A percentile compares a stretch with the other conserved stretches of the same genome.
phyloP scores from a whole-genome alignment of 2,888 invertebrate genomes.

The Drosophila anceps region DNA sequence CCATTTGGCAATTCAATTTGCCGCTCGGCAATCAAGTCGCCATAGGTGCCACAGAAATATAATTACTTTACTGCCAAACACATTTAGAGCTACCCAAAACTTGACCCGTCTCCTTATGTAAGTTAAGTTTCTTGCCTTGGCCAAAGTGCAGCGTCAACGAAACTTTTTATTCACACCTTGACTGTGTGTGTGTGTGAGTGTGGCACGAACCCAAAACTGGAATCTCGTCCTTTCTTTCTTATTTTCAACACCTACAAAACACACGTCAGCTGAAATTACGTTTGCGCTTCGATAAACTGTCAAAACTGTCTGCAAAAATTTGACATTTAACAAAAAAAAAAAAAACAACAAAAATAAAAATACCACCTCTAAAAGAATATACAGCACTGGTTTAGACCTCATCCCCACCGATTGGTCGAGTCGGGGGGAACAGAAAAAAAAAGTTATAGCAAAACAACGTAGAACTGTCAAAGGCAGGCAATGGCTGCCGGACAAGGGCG shows the following conservation, averaged over 20 bases:
- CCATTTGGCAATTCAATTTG: slow-evolving; percentile 70
- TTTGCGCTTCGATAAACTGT: slow-evolving; percentile 79
- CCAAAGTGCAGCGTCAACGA: slow-evolving; percentile 66
- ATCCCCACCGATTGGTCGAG: slow-evolving; percentile 14
- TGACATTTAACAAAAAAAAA: slow-evolving; percentile 70
- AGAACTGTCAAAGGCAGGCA: slow-evolving; percentile 74
- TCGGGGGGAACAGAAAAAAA: slow-evolving; percentile 12
- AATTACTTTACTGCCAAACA: slow-evolving; percentile 64
- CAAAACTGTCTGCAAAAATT: slow-evolving; percentile 80
- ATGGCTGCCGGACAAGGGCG: slow-evolving; percentile 48
- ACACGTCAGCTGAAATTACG: slow-evolving; percentile 78
- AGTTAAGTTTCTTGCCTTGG: slow-evolving; percentile 52
- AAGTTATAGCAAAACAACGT: slow-evolving; percentile 68
- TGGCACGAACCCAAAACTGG: slow-evolving; percentile 29
- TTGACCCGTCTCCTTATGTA: slow-evolving; percentile 63
- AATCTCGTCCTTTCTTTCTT: slow-evolving; percentile 8
- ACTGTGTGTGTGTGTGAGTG: slow-evolving; percentile 38
- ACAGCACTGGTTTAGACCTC: slow-evolving; percentile 27
- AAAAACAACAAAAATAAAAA: slow-evolving; percentile 40
- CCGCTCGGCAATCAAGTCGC: slow-evolving; percentile 54
- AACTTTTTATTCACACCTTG: slow-evolving; percentile 63
- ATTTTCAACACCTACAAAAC: slow-evolving; percentile 75
- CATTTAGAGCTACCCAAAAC: slow-evolving; percentile 48
- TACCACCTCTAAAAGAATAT: slow-evolving; percentile 18
- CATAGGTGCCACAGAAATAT: slow-evolving; percentile 69